Base-by-base conservation (phyloP, 2,113 vertebrate species). In the Tachysurus fulvidraco region DNA sequence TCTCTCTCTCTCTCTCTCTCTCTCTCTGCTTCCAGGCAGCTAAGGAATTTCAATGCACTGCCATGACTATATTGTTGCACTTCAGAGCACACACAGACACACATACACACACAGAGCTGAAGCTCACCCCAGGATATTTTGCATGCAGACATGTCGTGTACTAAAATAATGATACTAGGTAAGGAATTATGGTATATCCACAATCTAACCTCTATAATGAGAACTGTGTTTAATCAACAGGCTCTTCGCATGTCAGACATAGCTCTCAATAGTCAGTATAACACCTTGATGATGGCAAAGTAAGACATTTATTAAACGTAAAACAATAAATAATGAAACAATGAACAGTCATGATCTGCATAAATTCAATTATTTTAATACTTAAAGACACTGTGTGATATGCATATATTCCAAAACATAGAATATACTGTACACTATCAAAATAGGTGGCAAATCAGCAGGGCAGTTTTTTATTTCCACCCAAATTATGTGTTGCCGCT, bases 51-150 rank as follows among this genome's bases (percentile, higher is more conserved):
- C 28, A 21, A 17, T 44, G 57, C 30, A 9, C 55, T 65, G 65
- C 50, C 50, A 73, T 73, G 41, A 79, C 46, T 46, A 30, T 55
- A 46, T 54, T 28, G 23, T 81, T 86, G 60, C 76, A 82, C 57
- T 30, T 62, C 54, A 81, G 46, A 85, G 59, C 36, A 78, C 76
- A 85, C 30, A 69, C 82, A 54, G 36, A 67, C 46, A 88, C 52
- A 44, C 52, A 65, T 65, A 71, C 30, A 88, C 67, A 30, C 65
- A 88, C 46, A 81, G 16, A 89, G 65, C 60, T 62, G 19, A 86
- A 28, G 41, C 50, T 80, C 30, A 84, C 62, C 54, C 28, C 4
- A 6, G 44, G 36, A 74, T 30, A 21, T 84, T 30, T 21, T 55
- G 13, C 59, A 65, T 65, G 46, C 30, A 82, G 28, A 21, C 73